phyloP scores from a whole-genome alignment of 37 sponge, comb jelly and placozoan genomes.

The Theonella swinhoei region DNA sequence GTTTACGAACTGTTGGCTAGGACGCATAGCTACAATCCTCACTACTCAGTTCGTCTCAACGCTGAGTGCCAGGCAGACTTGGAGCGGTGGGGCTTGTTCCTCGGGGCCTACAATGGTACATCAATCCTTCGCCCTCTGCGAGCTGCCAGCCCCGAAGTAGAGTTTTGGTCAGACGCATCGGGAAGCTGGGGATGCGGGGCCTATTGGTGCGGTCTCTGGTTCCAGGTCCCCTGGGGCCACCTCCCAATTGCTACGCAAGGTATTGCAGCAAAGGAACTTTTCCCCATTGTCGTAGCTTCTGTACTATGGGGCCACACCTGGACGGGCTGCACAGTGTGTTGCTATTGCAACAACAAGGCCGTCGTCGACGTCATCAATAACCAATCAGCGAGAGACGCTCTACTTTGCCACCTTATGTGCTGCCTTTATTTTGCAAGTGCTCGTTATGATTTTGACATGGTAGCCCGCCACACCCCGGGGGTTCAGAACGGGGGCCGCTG shows the following conservation, averaged over 20 bases:
- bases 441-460: slow-evolving; percentile 8
- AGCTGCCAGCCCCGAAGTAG: neutral
- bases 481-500: too few relatives aligned
- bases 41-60: slow-evolving; percentile 28
- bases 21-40: neutral
- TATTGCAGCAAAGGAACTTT: slow-evolving; percentile 27
- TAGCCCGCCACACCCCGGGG: too few relatives aligned
- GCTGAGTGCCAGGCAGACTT: slow-evolving; percentile 17
- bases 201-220: slow-evolving; percentile 1
- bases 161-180: slow-evolving; percentile 13
- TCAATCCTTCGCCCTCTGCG: neutral
- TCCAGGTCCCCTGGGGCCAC: slow-evolving; percentile 4
- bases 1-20: neutral
- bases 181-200: too few relatives aligned
- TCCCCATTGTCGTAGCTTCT: slow-evolving; percentile 23
- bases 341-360: slow-evolving; percentile 22
- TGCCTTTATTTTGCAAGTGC: slow-evolving; percentile 34
- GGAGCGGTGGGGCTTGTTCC: slow-evolving; percentile 21
- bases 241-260: neutral
- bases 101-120: slow-evolving; percentile 22
- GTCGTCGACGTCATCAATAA: slow-evolving; percentile 15
- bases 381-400: slow-evolving; percentile 4
- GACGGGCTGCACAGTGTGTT: slow-evolving; percentile 8
- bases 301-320: slow-evolving; percentile 25
- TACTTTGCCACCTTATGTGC: slow-evolving; percentile 5